These are phyloP conservation scores for Pseudomyrmex pallidus DNA, from an alignment of 1,140 invertebrate genomes.

Conservation along the genomic window DNA sequence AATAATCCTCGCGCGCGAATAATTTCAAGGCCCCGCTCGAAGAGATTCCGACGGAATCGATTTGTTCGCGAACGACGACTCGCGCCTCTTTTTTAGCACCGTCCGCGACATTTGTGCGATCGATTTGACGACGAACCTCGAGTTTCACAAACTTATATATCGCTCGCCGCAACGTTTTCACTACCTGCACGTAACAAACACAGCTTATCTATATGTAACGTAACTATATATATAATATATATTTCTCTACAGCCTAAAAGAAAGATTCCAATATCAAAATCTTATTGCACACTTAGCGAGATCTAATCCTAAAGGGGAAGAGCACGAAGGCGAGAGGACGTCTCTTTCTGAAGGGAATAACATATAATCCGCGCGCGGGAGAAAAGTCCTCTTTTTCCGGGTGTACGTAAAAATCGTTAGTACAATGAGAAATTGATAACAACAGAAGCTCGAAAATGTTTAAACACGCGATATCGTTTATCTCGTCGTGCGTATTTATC, in stretches of 20 bases:
- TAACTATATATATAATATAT: too few relatives aligned
- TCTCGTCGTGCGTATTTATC: too few relatives aligned
- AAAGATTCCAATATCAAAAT: constrained; percentile 59
- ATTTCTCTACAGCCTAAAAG: constrained; percentile 22
- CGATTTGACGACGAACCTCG: constrained; percentile 18
- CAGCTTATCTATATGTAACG: constrained; percentile 33
- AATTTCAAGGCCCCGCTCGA: constrained; percentile 26
- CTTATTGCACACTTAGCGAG: constrained; percentile 77
- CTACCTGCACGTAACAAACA: constrained; percentile 49
- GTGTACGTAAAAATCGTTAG: neutral
- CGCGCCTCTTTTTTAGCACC: neutral
- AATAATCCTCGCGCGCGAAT: neutral
- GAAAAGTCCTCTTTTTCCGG: constrained; percentile 2
- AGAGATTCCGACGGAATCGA: constrained; percentile 8
- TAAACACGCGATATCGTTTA: too few relatives aligned
- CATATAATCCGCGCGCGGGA: neutral
- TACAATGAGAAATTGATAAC: too few relatives aligned
- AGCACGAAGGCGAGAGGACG: constrained; percentile 57
- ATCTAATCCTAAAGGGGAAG: constrained; percentile 54
- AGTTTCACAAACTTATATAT: neutral
- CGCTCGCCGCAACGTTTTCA: constrained; percentile 23
- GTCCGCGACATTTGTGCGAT: constrained; percentile 8
- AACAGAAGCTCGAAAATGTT: too few relatives aligned
- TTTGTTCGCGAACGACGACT: neutral
- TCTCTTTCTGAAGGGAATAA: constrained; percentile 45